These are phyloP conservation scores for Patella pellucida DNA, from an alignment of 2,888 invertebrate genomes.

Conservation along the genomic window DNA sequence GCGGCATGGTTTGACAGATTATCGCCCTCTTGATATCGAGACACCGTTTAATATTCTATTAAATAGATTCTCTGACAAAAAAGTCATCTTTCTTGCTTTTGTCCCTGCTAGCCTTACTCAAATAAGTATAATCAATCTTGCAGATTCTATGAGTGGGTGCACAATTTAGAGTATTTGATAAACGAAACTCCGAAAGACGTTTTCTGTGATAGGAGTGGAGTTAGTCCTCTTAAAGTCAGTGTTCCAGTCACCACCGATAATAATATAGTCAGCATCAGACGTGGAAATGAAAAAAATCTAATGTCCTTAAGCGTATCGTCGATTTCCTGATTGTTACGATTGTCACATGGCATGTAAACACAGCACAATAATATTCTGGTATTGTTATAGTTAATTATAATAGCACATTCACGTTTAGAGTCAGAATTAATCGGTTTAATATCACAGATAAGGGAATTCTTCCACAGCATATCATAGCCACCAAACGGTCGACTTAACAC, in stretches of 20 bases:
- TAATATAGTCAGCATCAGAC: no score
- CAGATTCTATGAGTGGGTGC: neutral
- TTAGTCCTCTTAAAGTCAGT: neutral
- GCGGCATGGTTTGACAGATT: neutral
- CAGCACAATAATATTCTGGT: neutral
- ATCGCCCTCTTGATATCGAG: neutral
- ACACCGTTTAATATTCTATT: neutral
- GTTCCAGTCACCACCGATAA: neutral
- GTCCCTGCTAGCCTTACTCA: neutral
- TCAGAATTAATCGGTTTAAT: neutral
- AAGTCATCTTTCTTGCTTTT: neutral
- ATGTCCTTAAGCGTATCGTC: neutral
- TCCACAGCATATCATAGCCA: neutral
- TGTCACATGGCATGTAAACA: neutral
- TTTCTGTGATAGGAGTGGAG: neutral
- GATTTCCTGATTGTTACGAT: neutral
- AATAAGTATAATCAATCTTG: neutral
- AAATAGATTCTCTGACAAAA: slow-evolving; percentile 1
- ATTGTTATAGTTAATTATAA: neutral
- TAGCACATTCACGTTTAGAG: neutral
- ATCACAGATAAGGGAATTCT: neutral
- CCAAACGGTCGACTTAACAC: neutral
- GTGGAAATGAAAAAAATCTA: no score
- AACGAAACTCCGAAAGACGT: neutral
- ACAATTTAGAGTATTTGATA: neutral